phyloP scores from a whole-genome alignment of 2,113 vertebrate species.

The Scomber colias region DNA sequence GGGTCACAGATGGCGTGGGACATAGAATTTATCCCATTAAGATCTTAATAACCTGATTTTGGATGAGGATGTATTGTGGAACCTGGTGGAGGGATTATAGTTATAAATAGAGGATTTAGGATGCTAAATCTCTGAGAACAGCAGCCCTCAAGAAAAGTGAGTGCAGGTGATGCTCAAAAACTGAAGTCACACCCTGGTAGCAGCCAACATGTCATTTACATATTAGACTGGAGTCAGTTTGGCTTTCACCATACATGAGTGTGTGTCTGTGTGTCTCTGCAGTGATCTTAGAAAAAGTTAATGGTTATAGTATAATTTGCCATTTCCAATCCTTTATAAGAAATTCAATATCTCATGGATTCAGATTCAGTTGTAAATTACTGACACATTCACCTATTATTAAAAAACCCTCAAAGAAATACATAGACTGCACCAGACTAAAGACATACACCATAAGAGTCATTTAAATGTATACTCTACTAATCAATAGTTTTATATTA shows the following conservation, averaged over 20 bases:
- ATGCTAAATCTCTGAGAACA: constrained; percentile 94
- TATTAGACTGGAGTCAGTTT: constrained; percentile 89
- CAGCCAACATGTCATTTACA: constrained; percentile 83
- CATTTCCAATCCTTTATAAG: too few species aligned
- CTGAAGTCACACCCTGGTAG: constrained; percentile 69
- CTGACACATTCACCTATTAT: too few species aligned
- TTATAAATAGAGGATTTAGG: constrained; percentile 98
- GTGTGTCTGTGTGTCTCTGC: too few species aligned
- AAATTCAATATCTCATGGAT: too few species aligned
- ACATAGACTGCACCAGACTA: too few species aligned
- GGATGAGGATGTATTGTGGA: constrained; percentile 83
- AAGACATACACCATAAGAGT: too few species aligned
- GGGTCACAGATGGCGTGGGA: constrained; percentile 96
- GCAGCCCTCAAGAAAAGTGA: constrained; percentile 69
- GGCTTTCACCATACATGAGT: constrained; percentile 71
- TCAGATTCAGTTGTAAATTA: too few species aligned
- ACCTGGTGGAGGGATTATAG: constrained; percentile 90
- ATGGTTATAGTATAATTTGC: too few species aligned
- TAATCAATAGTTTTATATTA: too few species aligned
- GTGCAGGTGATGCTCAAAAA: constrained; percentile 89
- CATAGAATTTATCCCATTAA: constrained; percentile 85
- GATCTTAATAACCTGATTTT: constrained; percentile 90
- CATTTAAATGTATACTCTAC: too few species aligned
- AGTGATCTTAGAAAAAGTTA: too few species aligned
- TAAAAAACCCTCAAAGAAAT: too few species aligned